A percentile compares a stretch with the other conserved stretches of the same genome.
These are phyloP conservation scores for Benthosema pterotum DNA, from an alignment of 2,797 vertebrate species.

Conservation along the genomic window DNA sequence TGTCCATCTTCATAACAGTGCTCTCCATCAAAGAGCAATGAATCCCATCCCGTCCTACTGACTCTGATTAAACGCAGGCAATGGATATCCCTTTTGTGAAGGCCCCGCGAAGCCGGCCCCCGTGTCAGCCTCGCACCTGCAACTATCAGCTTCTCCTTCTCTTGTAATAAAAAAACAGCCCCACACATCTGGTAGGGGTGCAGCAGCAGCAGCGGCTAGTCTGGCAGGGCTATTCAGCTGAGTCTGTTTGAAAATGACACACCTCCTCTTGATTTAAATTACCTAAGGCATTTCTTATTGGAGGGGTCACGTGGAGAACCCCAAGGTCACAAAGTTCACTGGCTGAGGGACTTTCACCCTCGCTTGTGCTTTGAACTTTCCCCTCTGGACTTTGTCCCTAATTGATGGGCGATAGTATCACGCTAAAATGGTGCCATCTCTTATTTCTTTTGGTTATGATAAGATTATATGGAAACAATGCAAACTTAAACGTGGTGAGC, in stretches of 20 bases:
- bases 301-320: constrained; percentile 71
- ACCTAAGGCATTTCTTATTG: constrained; percentile 81
- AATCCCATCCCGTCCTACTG: constrained; percentile 92
- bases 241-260: constrained; percentile 73
- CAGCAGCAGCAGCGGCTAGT: constrained; percentile 25
- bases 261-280: constrained; percentile 84
- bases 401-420: constrained; percentile 48
- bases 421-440: constrained; percentile 21
- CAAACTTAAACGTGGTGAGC: background rate
- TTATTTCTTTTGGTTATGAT: constrained; percentile 23
- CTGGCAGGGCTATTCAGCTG: constrained; percentile 45
- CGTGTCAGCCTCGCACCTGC: constrained; percentile 87
- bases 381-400: constrained; percentile 32
- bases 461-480: constrained; percentile 13
- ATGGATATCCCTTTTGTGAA: constrained; percentile 79
- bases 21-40: constrained; percentile 92
- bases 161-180: constrained; percentile 75
- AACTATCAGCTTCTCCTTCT: constrained; percentile 82
- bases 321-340: constrained; percentile 71
- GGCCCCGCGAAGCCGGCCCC: constrained; percentile 64
- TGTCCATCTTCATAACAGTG: constrained; percentile 87
- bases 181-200: constrained; percentile 83
- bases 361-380: constrained; percentile 64
- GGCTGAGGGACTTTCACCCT: constrained; percentile 59
- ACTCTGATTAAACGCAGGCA: constrained; percentile 93